These are phyloP conservation scores for Eueides isabella DNA, from an alignment of 1,140 invertebrate genomes.

Conservation along the genomic window DNA sequence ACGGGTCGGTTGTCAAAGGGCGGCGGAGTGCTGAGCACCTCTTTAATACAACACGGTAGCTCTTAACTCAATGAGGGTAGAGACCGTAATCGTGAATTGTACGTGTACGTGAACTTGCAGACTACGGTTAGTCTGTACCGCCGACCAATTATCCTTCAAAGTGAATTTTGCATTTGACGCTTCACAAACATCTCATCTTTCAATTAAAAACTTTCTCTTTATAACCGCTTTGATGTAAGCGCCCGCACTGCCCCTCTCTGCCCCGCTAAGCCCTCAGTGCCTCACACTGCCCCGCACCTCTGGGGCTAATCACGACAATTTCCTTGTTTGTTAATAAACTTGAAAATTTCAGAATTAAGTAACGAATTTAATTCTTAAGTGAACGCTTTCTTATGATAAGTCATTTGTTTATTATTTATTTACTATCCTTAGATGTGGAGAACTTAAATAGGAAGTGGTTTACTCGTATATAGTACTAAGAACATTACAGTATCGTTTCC, in stretches of 20 bases:
- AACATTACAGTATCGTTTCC: too few species aligned
- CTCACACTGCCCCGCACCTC: not conserved
- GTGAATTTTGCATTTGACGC: slow-evolving; percentile 27
- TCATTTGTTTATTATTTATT: not conserved
- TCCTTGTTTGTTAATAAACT: slow-evolving; percentile 14
- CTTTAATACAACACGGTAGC: slow-evolving; percentile 17
- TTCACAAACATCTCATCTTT: slow-evolving; percentile 29
- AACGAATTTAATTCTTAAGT: not conserved
- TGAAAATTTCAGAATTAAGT: not conserved
- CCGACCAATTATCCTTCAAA: slow-evolving; percentile 24
- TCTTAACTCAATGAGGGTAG: slow-evolving; percentile 19
- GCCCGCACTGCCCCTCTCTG: not conserved
- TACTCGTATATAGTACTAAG: too few species aligned
- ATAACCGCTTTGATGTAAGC: slow-evolving; percentile 17
- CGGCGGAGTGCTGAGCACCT: slow-evolving; percentile 8
- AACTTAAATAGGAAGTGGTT: too few species aligned
- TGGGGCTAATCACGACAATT: slow-evolving; percentile 7
- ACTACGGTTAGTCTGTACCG: not conserved
- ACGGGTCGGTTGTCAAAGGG: slow-evolving; percentile 39
- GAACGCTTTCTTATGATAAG: not conserved
- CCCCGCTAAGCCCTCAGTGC: not conserved
- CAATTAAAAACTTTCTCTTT: slow-evolving; percentile 27
- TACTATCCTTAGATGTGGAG: not conserved
- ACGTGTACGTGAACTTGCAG: slow-evolving; percentile 28
- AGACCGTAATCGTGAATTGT: slow-evolving; percentile 12